phyloP scores from a whole-genome alignment of 2,888 invertebrate species.

The Sepiola atlantica region DNA sequence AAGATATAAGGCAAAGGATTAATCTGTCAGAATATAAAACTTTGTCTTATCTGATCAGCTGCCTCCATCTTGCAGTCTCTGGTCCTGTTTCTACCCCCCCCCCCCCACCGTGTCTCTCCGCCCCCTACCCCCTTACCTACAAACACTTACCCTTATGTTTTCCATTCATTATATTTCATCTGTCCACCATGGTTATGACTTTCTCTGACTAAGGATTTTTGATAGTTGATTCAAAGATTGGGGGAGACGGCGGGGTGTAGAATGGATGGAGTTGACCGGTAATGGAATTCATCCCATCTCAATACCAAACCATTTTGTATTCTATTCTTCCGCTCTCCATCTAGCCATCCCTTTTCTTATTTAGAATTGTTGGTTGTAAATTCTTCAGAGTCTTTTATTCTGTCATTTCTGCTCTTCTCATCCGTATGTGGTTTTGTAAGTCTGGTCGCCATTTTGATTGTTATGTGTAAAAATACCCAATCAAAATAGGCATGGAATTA shows the following conservation, averaged over 20 bases:
- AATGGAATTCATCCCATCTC: background rate
- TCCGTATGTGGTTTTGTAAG: background rate
- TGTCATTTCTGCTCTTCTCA: background rate
- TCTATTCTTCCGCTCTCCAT: background rate
- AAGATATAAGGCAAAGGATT: background rate
- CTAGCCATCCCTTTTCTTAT: background rate
- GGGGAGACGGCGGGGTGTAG: background rate
- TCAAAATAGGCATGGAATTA: background rate
- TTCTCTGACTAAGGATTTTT: conserved; percentile 2
- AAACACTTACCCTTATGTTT: background rate
- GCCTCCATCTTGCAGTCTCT: conserved; percentile 33
- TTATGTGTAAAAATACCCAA: background rate
- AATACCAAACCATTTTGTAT: background rate
- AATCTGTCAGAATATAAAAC: conserved; percentile 43
- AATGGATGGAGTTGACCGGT: background rate
- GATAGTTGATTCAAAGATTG: background rate
- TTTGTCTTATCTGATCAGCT: conserved; percentile 36
- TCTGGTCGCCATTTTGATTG: background rate
- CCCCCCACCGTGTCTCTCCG: background rate
- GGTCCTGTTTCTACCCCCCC: background rate
- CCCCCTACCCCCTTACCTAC: background rate
- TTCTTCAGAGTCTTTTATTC: background rate
- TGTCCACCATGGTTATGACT: background rate
- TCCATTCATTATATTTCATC: conserved; percentile 32
- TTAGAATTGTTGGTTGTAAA: background rate